Conservation (phyloP, 1,140 invertebrate species). For the Lucilia cuprina region DNA sequence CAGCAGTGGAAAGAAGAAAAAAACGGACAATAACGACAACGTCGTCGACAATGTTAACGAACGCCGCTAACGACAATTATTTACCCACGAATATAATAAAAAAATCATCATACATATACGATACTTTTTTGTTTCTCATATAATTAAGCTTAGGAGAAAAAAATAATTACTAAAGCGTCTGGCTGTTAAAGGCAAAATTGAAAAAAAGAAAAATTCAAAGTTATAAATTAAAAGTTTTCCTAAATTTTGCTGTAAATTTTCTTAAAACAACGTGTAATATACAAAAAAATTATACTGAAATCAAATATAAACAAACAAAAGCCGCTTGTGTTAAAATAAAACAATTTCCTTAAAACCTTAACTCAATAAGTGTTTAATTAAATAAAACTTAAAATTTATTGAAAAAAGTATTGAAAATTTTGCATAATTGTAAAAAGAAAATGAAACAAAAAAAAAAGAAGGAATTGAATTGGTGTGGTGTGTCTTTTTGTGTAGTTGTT, state of each 20-base stretch:
- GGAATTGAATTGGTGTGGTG: slow-evolving; percentile 2
- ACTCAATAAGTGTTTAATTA: too few species aligned
- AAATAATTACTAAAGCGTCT: slow-evolving; percentile 24
- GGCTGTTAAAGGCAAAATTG: not conserved
- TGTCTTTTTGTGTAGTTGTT: not conserved
- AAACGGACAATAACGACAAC: slow-evolving; percentile 38
- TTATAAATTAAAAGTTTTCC: not conserved
- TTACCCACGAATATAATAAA: slow-evolving; percentile 27
- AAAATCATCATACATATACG: not conserved
- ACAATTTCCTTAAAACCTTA: too few species aligned
- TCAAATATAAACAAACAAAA: not conserved
- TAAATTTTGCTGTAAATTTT: not conserved
- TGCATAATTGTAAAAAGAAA: not conserved
- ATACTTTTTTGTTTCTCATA: not conserved
- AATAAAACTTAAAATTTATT: not conserved
- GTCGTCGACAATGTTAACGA: slow-evolving; percentile 21
- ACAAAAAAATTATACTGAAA: not conserved
- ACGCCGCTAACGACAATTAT: slow-evolving; percentile 31
- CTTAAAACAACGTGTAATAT: not conserved
- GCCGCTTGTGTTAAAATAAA: not conserved
- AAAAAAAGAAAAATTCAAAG: not conserved
- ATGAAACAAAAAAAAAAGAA: too few species aligned
- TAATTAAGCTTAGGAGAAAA: slow-evolving; percentile 18
- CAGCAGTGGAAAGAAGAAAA: slow-evolving; percentile 7
- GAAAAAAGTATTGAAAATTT: not conserved